Conservation (phyloP, 2,797 vertebrate genomes). For the Emys orbicularis region DNA sequence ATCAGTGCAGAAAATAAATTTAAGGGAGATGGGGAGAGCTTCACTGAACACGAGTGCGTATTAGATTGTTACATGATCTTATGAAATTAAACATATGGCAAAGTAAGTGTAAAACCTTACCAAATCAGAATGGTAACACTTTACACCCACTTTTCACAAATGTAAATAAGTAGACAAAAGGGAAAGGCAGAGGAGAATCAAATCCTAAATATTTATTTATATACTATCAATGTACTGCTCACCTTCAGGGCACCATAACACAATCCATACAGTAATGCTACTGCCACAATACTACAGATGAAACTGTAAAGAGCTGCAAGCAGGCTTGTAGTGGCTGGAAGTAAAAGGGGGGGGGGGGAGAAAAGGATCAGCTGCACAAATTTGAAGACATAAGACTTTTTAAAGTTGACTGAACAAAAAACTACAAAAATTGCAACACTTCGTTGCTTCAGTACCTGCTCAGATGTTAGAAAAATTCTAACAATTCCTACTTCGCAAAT, state of each 20-base stretch:
- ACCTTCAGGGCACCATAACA: slow-evolving; percentile 98
- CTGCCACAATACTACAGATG: slow-evolving; percentile 94
- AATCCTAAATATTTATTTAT: background rate
- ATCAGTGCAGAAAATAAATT: background rate
- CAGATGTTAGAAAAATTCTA: background rate
- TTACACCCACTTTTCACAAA: background rate
- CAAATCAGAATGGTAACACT: background rate
- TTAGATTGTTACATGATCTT: background rate
- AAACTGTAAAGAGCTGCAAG: slow-evolving; percentile 96
- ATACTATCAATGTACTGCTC: slow-evolving; percentile 44
- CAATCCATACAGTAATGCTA: slow-evolving; percentile 95
- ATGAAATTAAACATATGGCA: background rate
- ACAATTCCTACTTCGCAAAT: background rate
- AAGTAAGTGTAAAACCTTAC: background rate
- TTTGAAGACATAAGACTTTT: background rate
- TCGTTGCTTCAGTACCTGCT: background rate
- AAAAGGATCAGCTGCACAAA: background rate
- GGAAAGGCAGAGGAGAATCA: background rate
- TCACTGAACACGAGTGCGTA: background rate
- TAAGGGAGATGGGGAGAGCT: background rate
- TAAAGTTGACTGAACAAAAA: accelerated
- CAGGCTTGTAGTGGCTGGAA: slow-evolving; percentile 94
- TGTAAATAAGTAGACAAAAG: background rate
- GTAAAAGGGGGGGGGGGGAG: background rate
- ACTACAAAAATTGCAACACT: background rate